These are phyloP conservation scores for Climacteris rufus DNA, from an alignment of 2,113 vertebrate genomes.

Conservation along the genomic window DNA sequence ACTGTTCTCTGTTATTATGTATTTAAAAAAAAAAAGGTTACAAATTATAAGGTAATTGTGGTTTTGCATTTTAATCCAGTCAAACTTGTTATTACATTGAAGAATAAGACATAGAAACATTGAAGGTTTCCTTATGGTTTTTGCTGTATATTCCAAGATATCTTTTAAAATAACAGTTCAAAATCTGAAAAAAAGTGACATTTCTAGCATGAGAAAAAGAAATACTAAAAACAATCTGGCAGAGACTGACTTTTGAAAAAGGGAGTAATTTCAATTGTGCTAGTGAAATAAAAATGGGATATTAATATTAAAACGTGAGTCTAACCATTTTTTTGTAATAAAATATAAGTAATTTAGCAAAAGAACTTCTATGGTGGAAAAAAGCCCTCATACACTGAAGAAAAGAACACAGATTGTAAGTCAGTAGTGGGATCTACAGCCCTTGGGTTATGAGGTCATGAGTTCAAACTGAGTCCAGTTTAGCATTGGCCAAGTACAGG, in stretches of 20 bases:
- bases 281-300: neutral
- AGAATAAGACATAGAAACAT: slow-evolving; percentile 16
- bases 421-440: neutral
- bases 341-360: neutral
- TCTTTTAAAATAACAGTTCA: neutral
- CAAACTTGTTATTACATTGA: slow-evolving; percentile 11
- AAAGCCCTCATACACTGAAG: neutral
- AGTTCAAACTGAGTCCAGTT: neutral
- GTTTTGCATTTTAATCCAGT: slow-evolving; percentile 39
- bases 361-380: neutral
- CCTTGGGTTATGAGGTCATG: neutral
- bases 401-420: neutral
- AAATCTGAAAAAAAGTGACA: neutral
- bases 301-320: neutral
- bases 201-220: slow-evolving; percentile 5
- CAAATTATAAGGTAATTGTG: neutral
- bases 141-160: neutral
- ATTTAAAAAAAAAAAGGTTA: slow-evolving; percentile 1
- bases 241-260: neutral
- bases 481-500: neutral
- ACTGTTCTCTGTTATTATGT: slow-evolving; percentile 10
- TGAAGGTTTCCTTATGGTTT: slow-evolving; percentile 19
- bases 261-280: neutral
- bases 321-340: neutral
- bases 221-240: neutral